Evolutionary conservation across 1,140 invertebrate genomes (phyloP).

Genomic region (Littorina saxatilis): DNA sequence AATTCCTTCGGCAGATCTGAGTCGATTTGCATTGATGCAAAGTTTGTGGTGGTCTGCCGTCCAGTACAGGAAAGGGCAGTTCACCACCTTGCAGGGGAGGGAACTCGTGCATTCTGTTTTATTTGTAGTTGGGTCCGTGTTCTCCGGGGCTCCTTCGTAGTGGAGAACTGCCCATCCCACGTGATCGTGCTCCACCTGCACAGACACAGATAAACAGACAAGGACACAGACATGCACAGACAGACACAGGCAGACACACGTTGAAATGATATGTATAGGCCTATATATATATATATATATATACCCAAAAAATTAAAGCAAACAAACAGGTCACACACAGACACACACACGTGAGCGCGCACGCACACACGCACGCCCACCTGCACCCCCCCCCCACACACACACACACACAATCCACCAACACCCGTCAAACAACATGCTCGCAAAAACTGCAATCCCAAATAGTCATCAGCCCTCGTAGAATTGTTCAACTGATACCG

Average conservation of each 20-base stretch:
- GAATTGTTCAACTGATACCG: no score
- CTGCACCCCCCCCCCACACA: slow-evolving; percentile 76
- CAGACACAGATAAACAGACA: background rate
- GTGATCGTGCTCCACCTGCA: slow-evolving; percentile 31
- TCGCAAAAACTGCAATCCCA: no score
- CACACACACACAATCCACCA: slow-evolving; percentile 91
- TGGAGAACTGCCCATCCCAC: slow-evolving; percentile 82
- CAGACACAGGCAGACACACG: background rate
- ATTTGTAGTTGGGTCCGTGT: slow-evolving; percentile 78
- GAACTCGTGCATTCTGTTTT: slow-evolving; percentile 40
- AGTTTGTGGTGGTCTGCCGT: slow-evolving; percentile 43
- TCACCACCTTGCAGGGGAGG: slow-evolving; percentile 56
- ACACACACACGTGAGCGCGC: background rate
- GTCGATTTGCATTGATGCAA: slow-evolving; percentile 52
- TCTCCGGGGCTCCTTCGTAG: slow-evolving; percentile 82
- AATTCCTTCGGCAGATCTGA: slow-evolving; percentile 43
- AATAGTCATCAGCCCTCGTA: no score
- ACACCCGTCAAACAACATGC: no score
- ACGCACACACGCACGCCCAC: background rate
- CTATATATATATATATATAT: no score
- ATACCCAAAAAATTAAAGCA: no score
- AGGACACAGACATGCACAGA: background rate
- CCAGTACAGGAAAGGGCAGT: slow-evolving; percentile 64
- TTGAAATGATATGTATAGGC: no score
- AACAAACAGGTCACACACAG: no score